phyloP scores from a whole-genome alignment of 2,797 vertebrate species.

The Distichodus sexfasciatus region DNA sequence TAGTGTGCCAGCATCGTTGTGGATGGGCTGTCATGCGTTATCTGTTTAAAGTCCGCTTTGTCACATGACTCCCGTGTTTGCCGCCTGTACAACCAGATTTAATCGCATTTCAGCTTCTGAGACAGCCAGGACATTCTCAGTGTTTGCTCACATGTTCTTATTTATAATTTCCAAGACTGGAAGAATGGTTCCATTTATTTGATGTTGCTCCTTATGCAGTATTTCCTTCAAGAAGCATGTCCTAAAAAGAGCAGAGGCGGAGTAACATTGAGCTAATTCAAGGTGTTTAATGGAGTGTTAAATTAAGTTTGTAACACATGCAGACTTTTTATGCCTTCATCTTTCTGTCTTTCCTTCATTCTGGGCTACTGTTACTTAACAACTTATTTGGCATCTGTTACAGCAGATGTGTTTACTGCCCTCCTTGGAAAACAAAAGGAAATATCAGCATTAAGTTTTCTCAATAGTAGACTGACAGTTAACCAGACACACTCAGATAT shows the following conservation, averaged over 20 bases:
- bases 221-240: background rate
- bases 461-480: too few relatives aligned
- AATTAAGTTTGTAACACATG: background rate
- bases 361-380: too few relatives aligned
- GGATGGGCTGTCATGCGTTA: too few relatives aligned
- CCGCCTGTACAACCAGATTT: conserved; percentile 22
- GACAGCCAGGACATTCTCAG: conserved; percentile 36
- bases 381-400: too few relatives aligned
- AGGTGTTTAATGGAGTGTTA: background rate
- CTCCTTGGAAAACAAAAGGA: too few relatives aligned
- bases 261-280: background rate
- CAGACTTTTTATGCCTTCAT: too few relatives aligned
- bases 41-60: conserved; percentile 47
- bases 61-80: conserved; percentile 55
- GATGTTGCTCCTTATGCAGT: background rate
- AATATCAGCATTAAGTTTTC: too few relatives aligned
- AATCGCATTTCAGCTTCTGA: conserved; percentile 55
- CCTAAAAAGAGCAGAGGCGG: background rate
- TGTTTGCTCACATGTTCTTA: background rate
- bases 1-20: background rate
- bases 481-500: too few relatives aligned
- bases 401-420: too few relatives aligned
- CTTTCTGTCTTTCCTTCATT: too few relatives aligned
- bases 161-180: background rate
- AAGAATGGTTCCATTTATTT: background rate